Evolutionary conservation across 2,113 vertebrate species (phyloP).

Genomic region (Meles meles): DNA sequence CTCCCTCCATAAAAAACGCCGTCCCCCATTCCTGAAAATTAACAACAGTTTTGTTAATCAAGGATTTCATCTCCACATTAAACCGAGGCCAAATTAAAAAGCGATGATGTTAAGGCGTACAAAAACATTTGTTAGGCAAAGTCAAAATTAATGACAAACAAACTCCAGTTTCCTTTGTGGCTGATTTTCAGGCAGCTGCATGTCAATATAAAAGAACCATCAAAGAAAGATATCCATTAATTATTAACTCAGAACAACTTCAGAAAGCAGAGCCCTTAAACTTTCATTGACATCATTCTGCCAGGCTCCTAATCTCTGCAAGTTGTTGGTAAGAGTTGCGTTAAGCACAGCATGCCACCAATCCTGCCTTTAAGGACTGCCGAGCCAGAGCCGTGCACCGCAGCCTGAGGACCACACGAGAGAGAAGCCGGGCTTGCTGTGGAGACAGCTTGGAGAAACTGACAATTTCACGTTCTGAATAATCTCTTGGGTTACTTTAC

Average conservation of each 20-base stretch:
- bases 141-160: conserved; percentile 86
- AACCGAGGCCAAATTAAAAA: conserved; percentile 72
- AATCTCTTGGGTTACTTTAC: conserved; percentile 78
- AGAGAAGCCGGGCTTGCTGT: conserved; percentile 63
- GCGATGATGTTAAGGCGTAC: conserved; percentile 56
- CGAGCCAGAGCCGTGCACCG: conserved; percentile 46
- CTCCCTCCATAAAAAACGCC: not conserved
- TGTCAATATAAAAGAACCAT: conserved; percentile 83
- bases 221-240: conserved; percentile 85
- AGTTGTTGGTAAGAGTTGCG: conserved; percentile 82
- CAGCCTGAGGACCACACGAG: conserved; percentile 57
- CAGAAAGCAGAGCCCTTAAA: conserved; percentile 84
- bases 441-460: conserved; percentile 74
- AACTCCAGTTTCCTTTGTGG: conserved; percentile 83
- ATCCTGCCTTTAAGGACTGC: conserved; percentile 62
- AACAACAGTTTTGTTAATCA: conserved; percentile 77
- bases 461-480: conserved; percentile 64
- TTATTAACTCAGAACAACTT: conserved; percentile 86
- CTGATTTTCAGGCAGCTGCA: conserved; percentile 82
- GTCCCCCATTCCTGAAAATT: conserved; percentile 65
- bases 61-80: conserved; percentile 78
- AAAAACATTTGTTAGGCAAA: conserved; percentile 75
- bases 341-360: conserved; percentile 78
- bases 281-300: conserved; percentile 82
- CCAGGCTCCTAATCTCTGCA: conserved; percentile 78